Conservation (phyloP, 2,113 vertebrate genomes). For the Motacilla alba region DNA sequence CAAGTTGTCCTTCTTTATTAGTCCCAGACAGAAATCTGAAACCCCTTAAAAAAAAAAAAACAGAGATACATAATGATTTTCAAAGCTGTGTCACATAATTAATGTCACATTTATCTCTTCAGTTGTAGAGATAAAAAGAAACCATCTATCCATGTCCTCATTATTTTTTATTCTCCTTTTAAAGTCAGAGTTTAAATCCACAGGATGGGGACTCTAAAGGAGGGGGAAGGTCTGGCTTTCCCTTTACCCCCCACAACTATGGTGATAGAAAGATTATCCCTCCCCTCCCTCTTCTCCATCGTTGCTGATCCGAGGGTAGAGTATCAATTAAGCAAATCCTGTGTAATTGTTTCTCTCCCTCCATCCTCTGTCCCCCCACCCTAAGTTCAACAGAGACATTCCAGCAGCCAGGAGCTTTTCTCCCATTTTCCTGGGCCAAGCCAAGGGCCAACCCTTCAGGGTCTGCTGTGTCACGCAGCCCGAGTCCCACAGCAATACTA, state of each 20-base stretch:
- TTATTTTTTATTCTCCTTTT: constrained; percentile 54
- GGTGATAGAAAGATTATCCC: neutral
- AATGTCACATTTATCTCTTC: constrained; percentile 68
- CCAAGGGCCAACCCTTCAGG: neutral
- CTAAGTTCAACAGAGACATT: neutral
- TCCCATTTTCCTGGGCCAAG: neutral
- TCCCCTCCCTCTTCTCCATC: neutral
- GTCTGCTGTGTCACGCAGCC: neutral
- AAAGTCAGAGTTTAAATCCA: constrained; percentile 28
- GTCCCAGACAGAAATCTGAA: constrained; percentile 61
- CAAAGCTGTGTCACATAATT: constrained; percentile 66
- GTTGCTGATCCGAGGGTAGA: rapidly evolving
- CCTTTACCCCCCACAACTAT: neutral
- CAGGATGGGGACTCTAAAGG: neutral
- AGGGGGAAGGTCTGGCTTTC: neutral
- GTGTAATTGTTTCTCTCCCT: neutral
- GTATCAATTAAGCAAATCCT: neutral
- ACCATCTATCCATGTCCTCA: constrained; percentile 47
- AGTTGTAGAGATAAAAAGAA: constrained; percentile 66
- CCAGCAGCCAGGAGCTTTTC: neutral
- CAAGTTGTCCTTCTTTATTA: constrained; percentile 49
- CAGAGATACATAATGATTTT: constrained; percentile 52
- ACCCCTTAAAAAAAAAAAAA: neutral
- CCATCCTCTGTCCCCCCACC: neutral
- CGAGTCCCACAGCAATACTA: rapidly evolving